These are phyloP conservation scores for Torymus texanus DNA, from an alignment of 2,888 invertebrate species.

Conservation along the genomic window DNA sequence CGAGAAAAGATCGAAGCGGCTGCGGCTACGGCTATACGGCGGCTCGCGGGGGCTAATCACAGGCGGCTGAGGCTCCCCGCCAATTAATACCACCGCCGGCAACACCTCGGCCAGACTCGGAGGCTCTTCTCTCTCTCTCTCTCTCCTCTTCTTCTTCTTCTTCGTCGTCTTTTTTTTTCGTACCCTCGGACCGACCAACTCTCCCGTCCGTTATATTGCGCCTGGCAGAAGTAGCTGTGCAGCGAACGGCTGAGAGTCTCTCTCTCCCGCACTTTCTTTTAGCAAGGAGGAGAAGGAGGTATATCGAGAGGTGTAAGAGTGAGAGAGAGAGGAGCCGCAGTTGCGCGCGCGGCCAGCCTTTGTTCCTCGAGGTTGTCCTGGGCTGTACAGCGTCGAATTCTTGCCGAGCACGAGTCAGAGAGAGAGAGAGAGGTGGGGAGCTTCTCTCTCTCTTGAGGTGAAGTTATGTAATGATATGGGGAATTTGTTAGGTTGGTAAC, in stretches of 20 bases:
- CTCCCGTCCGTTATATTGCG: neutral
- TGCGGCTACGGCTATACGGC: slow-evolving; percentile 57
- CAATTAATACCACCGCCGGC: slow-evolving; percentile 73
- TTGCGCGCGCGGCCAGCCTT: slow-evolving; percentile 38
- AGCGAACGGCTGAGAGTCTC: slow-evolving; percentile 3
- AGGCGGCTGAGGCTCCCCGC: slow-evolving; percentile 68
- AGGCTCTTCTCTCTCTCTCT: slow-evolving; percentile 47
- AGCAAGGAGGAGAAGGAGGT: slow-evolving; percentile 29
- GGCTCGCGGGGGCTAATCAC: slow-evolving; percentile 66
- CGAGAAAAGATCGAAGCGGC: slow-evolving; percentile 58
- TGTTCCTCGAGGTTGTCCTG: slow-evolving; percentile 37
- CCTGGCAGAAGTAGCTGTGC: too few species aligned
- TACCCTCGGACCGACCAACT: neutral
- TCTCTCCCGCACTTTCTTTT: slow-evolving; percentile 50
- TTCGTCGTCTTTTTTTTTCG: slow-evolving; percentile 6
- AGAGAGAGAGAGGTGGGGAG: too few species aligned
- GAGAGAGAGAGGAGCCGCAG: slow-evolving; percentile 23
- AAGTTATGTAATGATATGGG: too few species aligned
- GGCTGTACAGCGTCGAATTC: neutral
- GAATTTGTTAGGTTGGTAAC: too few species aligned
- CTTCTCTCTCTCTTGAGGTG: too few species aligned
- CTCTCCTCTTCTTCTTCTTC: slow-evolving; percentile 29
- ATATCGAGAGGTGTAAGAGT: slow-evolving; percentile 26
- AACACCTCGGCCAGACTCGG: slow-evolving; percentile 64
- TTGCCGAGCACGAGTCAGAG: too few species aligned